Conservation (phyloP, 2,888 invertebrate species). For the Yponomeuta cagnagella region DNA sequence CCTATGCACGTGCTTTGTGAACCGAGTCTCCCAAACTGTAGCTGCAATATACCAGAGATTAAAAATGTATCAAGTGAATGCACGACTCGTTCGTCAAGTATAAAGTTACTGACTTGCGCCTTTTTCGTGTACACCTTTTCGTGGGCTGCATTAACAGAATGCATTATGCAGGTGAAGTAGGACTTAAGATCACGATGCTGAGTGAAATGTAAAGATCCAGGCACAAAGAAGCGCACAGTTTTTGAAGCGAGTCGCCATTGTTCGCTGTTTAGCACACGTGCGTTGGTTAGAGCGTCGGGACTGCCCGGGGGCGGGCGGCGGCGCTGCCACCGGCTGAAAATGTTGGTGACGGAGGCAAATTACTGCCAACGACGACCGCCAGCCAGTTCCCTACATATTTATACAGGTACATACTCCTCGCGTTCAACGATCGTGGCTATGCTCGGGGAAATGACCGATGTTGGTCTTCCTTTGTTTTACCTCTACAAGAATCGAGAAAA, state of each 20-base stretch:
- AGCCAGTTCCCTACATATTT: neutral
- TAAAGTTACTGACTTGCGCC: constrained; percentile 19
- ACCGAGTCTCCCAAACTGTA: neutral
- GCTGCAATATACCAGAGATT: neutral
- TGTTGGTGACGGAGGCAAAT: neutral
- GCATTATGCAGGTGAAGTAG: constrained; percentile 16
- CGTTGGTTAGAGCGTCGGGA: neutral
- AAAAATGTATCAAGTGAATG: neutral
- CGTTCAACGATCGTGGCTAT: neutral
- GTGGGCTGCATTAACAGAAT: neutral
- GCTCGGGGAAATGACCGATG: neutral
- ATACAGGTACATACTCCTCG: neutral
- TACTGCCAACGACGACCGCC: neutral
- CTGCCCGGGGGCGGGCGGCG: neutral
- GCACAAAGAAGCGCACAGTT: neutral
- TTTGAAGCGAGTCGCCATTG: neutral
- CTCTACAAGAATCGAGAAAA: neutral
- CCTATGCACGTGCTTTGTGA: neutral
- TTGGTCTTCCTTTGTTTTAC: neutral
- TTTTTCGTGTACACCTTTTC: neutral
- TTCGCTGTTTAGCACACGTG: constrained; percentile 4
- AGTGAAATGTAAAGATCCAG: neutral
- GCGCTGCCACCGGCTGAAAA: neutral
- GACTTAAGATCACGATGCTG: constrained; percentile 12
- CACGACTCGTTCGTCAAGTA: constrained; percentile 11